Evolutionary conservation across 1,140 invertebrate species (phyloP), one percentile per base, ranked within the genome.

Genomic region (Drosophila neocordata): DNA sequence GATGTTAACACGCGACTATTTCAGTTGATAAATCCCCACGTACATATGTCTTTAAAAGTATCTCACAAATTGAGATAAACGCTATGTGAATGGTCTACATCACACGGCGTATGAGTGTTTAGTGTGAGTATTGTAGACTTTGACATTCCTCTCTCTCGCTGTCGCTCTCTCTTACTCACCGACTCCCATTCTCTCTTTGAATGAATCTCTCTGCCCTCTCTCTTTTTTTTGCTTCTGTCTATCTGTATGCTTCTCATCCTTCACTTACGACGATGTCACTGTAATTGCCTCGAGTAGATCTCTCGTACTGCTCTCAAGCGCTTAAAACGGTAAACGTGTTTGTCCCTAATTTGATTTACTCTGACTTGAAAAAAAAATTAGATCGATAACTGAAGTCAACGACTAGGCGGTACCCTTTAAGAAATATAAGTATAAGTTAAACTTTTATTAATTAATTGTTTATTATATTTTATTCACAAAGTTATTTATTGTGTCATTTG

Each of bases 281-380:
- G 66, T 77, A 77, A 77, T 77, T 77, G 74, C 41, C 69, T 70
- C 53, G 53, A 70, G 74, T 66, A 63, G 65, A 77, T 56, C 53
- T 35, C 53, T 56, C 53, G 35, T 48, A 58, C 48, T 48, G 41
- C 41, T 18, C 64, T 52, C 18, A 56, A 38, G 59, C 60, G 61
- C 61, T 77, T 52, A 73, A 65, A 77, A 65, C 70, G 57, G 65
- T 77, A 73, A 77, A 73, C 71, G 71, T 77, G 74, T 73, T 77
- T 74, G 70, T 55, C 58, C 66, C 66, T 74, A 69, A 73, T 73
- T 73, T 73, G 74, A 77, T 77, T 77, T 73, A 51, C 64, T 38
- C 15, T 56, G 22, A 56, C 34, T 59, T 48, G 12, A 38, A 38
- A 38, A 38, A 38, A 38, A 44, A 18, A 18, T 15, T 31, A 1